Conservation (phyloP, 2,888 invertebrate genomes). For the Pyrrhosoma nymphula region DNA sequence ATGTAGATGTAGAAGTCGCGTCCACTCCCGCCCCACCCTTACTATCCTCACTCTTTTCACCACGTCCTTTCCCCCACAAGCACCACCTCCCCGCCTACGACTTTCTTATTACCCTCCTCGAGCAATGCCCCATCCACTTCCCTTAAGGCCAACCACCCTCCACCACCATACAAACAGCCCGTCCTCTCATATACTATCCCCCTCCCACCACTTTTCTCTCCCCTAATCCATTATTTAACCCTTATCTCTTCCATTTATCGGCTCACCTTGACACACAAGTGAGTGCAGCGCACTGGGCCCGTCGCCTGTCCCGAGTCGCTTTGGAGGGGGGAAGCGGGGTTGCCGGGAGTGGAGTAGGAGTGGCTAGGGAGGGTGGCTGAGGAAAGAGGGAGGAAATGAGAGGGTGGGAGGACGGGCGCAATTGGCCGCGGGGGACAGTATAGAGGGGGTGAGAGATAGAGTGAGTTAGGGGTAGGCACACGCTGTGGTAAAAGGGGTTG, state of each 20-base stretch:
- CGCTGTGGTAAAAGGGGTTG: not conserved
- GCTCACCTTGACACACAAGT: conserved; percentile 45
- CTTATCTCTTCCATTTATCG: conserved; percentile 63
- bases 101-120: not conserved
- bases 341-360: not conserved
- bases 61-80: not conserved
- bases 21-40: not conserved
- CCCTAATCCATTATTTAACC: conserved; percentile 59
- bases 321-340: not conserved
- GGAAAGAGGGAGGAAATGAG: too few species aligned
- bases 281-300: not conserved
- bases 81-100: not conserved
- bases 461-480: not conserved
- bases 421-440: not conserved
- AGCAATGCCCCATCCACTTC: not conserved
- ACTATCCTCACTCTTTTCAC: not conserved
- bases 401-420: not conserved
- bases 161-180: not conserved
- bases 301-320: conserved; percentile 26
- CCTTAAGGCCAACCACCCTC: not conserved
- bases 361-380: not conserved
- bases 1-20: too few species aligned
- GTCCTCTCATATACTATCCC: not conserved
- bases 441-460: not conserved
- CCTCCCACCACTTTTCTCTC: not conserved